Evolutionary conservation across 2,888 invertebrate genomes (phyloP).

Genomic region (Caprella mutica): DNA sequence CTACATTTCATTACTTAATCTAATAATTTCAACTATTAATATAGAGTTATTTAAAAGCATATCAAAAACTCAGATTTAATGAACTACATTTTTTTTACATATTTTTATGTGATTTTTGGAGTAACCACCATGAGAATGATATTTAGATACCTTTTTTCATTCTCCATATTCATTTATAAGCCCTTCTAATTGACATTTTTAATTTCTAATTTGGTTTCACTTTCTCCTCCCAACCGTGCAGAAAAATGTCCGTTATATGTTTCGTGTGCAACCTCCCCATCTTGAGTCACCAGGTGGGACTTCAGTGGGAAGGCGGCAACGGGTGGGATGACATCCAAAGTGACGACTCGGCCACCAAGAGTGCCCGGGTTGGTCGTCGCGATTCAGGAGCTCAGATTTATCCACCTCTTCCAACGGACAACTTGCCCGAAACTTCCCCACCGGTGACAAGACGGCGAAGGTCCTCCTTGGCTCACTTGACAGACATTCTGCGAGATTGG

Average conservation of each 20-base stretch:
- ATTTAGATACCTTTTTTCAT: background rate
- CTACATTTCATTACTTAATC: background rate
- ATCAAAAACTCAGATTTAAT: too few species aligned
- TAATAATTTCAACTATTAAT: too few species aligned
- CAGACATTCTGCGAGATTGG: conserved; percentile 79
- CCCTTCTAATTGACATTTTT: background rate
- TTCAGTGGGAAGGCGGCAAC: conserved; percentile 87
- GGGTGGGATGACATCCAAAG: conserved; percentile 87
- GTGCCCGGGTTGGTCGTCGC: conserved; percentile 51
- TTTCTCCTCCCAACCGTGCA: conserved; percentile 11
- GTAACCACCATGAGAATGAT: background rate
- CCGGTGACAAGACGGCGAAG: conserved; percentile 53
- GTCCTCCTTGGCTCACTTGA: conserved; percentile 74
- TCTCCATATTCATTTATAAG: background rate
- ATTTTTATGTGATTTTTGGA: too few species aligned
- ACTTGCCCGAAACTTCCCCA: conserved; percentile 38
- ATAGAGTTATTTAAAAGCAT: too few species aligned
- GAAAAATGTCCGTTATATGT: conserved; percentile 45
- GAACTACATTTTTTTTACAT: too few species aligned
- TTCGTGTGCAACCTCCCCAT: conserved; percentile 94
- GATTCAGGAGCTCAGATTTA: conserved; percentile 87
- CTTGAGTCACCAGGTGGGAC: conserved; percentile 78
- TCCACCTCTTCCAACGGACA: conserved; percentile 65
- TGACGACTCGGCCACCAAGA: conserved; percentile 43
- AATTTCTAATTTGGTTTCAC: background rate